These are phyloP conservation scores for Rhinoderma darwinii DNA, from an alignment of 2,113 vertebrate genomes.

Conservation along the genomic window DNA sequence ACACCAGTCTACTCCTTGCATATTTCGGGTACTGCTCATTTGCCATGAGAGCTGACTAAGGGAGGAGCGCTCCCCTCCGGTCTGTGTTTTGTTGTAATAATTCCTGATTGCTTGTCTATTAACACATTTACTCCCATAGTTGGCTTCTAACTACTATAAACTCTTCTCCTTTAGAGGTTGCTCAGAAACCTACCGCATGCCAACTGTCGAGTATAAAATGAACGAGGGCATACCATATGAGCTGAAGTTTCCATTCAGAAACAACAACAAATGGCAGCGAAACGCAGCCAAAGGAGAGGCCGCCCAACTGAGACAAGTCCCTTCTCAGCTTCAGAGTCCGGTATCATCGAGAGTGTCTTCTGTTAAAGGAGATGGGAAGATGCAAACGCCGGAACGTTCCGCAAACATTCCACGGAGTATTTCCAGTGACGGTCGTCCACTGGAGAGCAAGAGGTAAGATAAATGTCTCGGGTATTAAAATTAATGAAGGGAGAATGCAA, in stretches of 20 bases:
- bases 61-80: too few relatives aligned
- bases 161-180: slow-evolving; percentile 79
- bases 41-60: too few relatives aligned
- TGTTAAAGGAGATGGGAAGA: slow-evolving; percentile 80
- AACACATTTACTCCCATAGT: too few relatives aligned
- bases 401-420: slow-evolving; percentile 89
- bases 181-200: slow-evolving; percentile 93
- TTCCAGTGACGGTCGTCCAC: slow-evolving; percentile 88
- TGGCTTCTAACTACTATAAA: neutral
- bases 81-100: too few relatives aligned
- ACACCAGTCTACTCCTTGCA: neutral
- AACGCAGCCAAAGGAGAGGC: slow-evolving; percentile 79
- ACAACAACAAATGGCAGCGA: slow-evolving; percentile 91
- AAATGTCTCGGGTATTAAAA: neutral
- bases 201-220: slow-evolving; percentile 94
- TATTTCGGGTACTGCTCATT: too few relatives aligned
- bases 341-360: slow-evolving; percentile 71
- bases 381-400: slow-evolving; percentile 80
- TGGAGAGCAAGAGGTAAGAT: slow-evolving; percentile 84
- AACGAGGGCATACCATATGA: slow-evolving; percentile 91
- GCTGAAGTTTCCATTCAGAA: slow-evolving; percentile 93
- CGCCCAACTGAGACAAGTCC: slow-evolving; percentile 85
- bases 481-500: neutral
- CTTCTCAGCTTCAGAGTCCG: slow-evolving; percentile 82
- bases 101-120: too few relatives aligned